phyloP scores from a whole-genome alignment of 2,113 vertebrate species.

The Arvicanthis niloticus region DNA sequence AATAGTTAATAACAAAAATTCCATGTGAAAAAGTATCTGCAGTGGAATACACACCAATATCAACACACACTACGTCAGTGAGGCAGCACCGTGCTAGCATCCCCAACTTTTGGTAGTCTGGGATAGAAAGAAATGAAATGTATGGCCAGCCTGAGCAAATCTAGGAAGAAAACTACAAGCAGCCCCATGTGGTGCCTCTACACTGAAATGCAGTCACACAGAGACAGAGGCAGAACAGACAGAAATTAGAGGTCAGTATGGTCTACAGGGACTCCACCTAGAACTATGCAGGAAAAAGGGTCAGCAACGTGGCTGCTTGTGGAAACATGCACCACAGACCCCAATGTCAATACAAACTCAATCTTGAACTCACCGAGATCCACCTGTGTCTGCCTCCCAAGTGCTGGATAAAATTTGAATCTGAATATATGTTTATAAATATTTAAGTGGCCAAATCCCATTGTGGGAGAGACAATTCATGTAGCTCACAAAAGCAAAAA shows the following conservation, averaged over 20 bases:
- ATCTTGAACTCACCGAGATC: neutral
- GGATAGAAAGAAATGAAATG: neutral
- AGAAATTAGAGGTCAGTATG: neutral
- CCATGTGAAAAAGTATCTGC: neutral
- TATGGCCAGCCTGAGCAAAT: neutral
- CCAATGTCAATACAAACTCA: neutral
- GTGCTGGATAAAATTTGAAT: neutral
- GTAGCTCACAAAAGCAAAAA: neutral
- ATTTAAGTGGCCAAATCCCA: neutral
- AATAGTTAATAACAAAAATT: conserved; percentile 3
- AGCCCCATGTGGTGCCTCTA: neutral
- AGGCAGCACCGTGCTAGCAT: neutral
- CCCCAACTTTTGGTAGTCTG: neutral
- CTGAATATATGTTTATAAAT: neutral
- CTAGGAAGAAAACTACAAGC: neutral
- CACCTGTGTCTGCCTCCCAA: neutral
- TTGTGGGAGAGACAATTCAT: neutral
- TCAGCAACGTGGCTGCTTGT: neutral
- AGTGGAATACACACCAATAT: neutral
- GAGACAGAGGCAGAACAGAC: neutral
- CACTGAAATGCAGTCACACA: too few relatives aligned
- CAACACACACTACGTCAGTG: neutral
- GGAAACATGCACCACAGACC: neutral
- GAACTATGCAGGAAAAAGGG: neutral
- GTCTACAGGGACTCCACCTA: neutral